Percentiles rank a stretch among this genome's conserved stretches.
Conservation (phyloP, 2,797 vertebrate species). For the Xenops minutus region DNA sequence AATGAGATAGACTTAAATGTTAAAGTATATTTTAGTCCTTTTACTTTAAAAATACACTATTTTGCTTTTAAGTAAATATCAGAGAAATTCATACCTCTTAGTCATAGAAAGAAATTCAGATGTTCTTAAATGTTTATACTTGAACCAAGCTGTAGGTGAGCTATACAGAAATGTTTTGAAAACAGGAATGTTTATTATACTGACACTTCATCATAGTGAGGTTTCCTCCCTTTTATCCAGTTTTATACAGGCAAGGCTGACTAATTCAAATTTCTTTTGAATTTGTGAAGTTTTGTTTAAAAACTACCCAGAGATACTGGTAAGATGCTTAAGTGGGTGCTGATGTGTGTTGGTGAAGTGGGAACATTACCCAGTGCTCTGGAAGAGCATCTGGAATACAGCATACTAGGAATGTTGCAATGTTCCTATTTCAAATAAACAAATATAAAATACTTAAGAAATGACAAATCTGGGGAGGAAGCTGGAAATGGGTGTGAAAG, state of each 20-base stretch:
- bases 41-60: not conserved
- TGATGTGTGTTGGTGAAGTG: not conserved
- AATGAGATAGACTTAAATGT: not conserved
- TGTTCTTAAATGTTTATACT: not conserved
- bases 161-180: not conserved
- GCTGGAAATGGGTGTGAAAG: slow-evolving; percentile 8
- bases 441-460: slow-evolving; percentile 10
- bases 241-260: not conserved
- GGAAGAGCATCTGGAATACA: slow-evolving; percentile 9
- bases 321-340: not conserved
- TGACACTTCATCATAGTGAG: not conserved
- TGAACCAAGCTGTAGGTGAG: not conserved
- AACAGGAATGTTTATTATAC: not conserved
- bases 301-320: not conserved
- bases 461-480: not conserved
- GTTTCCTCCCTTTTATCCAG: not conserved
- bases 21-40: not conserved
- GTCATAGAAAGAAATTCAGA: not conserved
- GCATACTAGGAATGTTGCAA: not conserved
- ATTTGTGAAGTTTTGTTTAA: not conserved
- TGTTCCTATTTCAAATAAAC: not conserved
- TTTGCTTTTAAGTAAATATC: not conserved
- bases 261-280: not conserved
- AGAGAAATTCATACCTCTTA: not conserved
- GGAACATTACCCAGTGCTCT: not conserved